Conservation (phyloP, 2,113 vertebrate species). For the Cephalophus harveyi region DNA sequence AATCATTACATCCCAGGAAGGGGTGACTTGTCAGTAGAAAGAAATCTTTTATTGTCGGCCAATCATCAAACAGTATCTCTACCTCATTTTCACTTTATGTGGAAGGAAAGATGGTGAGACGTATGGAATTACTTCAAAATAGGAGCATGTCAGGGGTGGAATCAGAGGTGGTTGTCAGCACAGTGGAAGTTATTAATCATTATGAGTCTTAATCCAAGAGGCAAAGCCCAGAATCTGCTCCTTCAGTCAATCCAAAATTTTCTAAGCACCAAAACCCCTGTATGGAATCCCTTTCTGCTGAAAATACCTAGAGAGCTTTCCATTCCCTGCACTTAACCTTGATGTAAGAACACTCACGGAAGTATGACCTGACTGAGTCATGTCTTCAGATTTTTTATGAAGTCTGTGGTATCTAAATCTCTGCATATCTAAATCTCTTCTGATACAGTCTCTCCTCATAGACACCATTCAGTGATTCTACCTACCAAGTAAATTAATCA, state of each 20-base stretch:
- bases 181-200: background rate
- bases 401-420: background rate
- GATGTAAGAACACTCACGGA: background rate
- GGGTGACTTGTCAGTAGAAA: background rate
- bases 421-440: background rate
- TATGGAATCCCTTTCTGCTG: background rate
- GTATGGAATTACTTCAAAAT: background rate
- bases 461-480: background rate
- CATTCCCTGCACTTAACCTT: background rate
- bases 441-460: background rate
- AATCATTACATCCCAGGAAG: background rate
- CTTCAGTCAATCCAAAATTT: background rate
- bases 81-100: background rate
- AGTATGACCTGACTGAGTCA: background rate
- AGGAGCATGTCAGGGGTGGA: background rate
- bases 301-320: background rate
- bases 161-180: background rate
- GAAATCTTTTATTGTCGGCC: background rate
- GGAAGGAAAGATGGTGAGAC: background rate
- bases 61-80: background rate
- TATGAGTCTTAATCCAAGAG: background rate
- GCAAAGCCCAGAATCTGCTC: background rate
- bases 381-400: background rate
- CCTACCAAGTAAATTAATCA: conserved; percentile 97
- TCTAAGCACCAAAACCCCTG: background rate